These are phyloP conservation scores for Desoria tigrina DNA, from an alignment of 2,888 invertebrate species.

Conservation along the genomic window DNA sequence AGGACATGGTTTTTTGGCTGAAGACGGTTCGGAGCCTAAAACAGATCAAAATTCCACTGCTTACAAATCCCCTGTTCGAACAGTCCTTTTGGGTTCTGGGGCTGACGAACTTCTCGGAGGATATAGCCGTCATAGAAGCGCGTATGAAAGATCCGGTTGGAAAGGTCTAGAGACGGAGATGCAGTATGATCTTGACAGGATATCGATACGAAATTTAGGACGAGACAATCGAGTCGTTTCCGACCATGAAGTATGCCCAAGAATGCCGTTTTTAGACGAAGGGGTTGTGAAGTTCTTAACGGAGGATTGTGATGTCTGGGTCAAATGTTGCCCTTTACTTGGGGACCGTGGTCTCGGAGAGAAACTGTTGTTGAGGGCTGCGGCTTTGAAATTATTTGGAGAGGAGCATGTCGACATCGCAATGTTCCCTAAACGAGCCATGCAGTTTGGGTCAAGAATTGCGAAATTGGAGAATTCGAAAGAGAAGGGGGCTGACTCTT, in stretches of 20 bases:
- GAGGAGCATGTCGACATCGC: slow-evolving; percentile 63
- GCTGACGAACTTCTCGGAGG: slow-evolving; percentile 81
- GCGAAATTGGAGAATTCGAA: slow-evolving; percentile 73
- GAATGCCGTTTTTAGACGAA: slow-evolving; percentile 70
- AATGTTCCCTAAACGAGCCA: slow-evolving; percentile 81
- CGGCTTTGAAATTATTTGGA: slow-evolving; percentile 67
- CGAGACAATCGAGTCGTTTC: slow-evolving; percentile 90
- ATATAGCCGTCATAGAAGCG: slow-evolving; percentile 50
- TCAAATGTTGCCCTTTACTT: slow-evolving; percentile 46
- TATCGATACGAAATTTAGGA: slow-evolving; percentile 87
- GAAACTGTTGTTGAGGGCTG: slow-evolving; percentile 79
- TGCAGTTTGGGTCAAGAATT: slow-evolving; percentile 96
- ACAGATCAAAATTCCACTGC: no score
- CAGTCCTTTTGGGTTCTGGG: slow-evolving; percentile 60
- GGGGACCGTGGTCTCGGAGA: slow-evolving; percentile 78
- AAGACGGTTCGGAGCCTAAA: neutral
- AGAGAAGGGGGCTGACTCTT: slow-evolving; percentile 80
- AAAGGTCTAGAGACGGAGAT: slow-evolving; percentile 66
- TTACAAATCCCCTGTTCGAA: slow-evolving; percentile 64
- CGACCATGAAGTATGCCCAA: slow-evolving; percentile 81
- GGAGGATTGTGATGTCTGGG: slow-evolving; percentile 56
- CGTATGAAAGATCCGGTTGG: slow-evolving; percentile 58
- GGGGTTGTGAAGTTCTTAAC: slow-evolving; percentile 61
- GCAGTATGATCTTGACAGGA: slow-evolving; percentile 76
- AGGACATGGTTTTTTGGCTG: slow-evolving; percentile 63